Evolutionary conservation across 2,113 vertebrate species (phyloP).

Genomic region (human): GRCh38 chr1:182554501-182555000

Average conservation of each 20-base stretch:
- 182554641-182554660: neutral
- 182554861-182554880: neutral
- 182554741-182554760: neutral
- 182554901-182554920: neutral
- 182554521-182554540: neutral
- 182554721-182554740: neutral
- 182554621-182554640: slow-evolving; percentile 55
- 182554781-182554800: neutral
- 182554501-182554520: neutral
- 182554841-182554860: neutral
- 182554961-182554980: neutral
- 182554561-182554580: neutral
- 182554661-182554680: fast-evolving
- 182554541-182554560: neutral
- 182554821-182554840: neutral
- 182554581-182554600: neutral
- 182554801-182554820: neutral
- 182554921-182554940: neutral
- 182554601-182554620: neutral
- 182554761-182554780: neutral
- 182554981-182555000: neutral
- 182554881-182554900: neutral
- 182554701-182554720: neutral
- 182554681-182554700: slow-evolving; percentile 33
- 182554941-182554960: neutral